Conservation (phyloP, 2,888 invertebrate species). For the Tanaodytes sp. region DNA sequence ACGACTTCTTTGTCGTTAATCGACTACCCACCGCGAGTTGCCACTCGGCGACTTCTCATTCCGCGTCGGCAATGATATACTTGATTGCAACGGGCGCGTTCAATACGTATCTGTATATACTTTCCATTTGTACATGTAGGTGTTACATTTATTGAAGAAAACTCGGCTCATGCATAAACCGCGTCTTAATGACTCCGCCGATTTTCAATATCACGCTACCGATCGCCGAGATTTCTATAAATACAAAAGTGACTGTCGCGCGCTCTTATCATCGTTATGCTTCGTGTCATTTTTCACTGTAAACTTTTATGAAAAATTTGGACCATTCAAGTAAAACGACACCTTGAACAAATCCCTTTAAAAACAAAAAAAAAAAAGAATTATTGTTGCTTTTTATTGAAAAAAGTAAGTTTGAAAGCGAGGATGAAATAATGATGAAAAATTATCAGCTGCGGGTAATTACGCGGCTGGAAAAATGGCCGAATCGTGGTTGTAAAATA, state of each 20-base stretch:
- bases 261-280: background rate
- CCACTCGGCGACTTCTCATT: conserved; percentile 50
- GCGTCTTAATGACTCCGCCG: conserved; percentile 25
- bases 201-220: conserved; percentile 33
- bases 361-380: too few relatives aligned
- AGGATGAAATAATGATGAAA: too few relatives aligned
- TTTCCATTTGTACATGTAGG: conserved; percentile 50
- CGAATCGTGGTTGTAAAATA: too few relatives aligned
- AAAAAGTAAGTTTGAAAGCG: too few relatives aligned
- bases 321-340: too few relatives aligned
- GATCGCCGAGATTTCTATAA: conserved; percentile 45
- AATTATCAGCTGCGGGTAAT: too few relatives aligned
- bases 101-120: conserved; percentile 38
- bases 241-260: conserved; percentile 32
- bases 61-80: conserved; percentile 48
- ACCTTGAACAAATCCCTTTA: too few relatives aligned
- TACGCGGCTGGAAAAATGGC: too few relatives aligned
- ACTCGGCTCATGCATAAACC: conserved; percentile 44
- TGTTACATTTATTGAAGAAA: conserved; percentile 53
- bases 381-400: too few relatives aligned
- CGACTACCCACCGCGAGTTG: too few relatives aligned
- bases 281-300: background rate
- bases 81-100: conserved; percentile 50
- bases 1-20: too few relatives aligned
- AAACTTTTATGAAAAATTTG: too few relatives aligned